Evolutionary conservation across 2,888 invertebrate genomes (phyloP).

Genomic region (Hylaea fasciaria): DNA sequence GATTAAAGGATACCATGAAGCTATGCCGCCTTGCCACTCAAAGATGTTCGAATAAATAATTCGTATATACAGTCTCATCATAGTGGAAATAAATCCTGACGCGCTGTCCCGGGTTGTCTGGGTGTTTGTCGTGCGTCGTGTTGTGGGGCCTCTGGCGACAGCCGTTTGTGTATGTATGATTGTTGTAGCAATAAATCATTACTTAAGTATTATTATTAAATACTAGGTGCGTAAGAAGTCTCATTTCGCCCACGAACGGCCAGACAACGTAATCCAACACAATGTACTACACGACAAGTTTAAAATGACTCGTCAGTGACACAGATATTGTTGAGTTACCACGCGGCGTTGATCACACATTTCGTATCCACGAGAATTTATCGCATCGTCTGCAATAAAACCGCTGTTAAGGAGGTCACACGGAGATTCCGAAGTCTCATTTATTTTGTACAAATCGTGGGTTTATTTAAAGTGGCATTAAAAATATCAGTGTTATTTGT

Average conservation of each 20-base stretch:
- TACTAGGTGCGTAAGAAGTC: too few species aligned
- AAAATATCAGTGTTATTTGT: slow-evolving; percentile 51
- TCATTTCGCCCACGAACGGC: slow-evolving; percentile 6
- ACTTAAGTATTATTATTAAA: too few species aligned
- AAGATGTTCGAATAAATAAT: too few species aligned
- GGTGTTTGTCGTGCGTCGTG: too few species aligned
- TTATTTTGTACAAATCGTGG: slow-evolving; percentile 62
- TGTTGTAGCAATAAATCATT: too few species aligned
- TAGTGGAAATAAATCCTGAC: too few species aligned
- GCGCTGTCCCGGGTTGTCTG: too few species aligned
- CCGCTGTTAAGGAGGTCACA: slow-evolving; percentile 70
- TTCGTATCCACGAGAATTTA: slow-evolving; percentile 61
- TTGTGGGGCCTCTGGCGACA: too few species aligned
- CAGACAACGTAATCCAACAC: slow-evolving; percentile 28
- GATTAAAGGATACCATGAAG: too few species aligned
- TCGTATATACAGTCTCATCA: too few species aligned
- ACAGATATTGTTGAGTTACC: slow-evolving; percentile 69
- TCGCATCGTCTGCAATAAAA: slow-evolving; percentile 69
- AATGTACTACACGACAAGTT: slow-evolving; percentile 31
- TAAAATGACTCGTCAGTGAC: slow-evolving; percentile 49
- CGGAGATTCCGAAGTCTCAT: slow-evolving; percentile 42
- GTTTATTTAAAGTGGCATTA: slow-evolving; percentile 51
- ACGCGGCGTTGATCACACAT: slow-evolving; percentile 50
- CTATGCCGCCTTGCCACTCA: too few species aligned
- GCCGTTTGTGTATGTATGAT: too few species aligned